Conservation (phyloP, 2,888 invertebrate species). For the Tenthredo livida region DNA sequence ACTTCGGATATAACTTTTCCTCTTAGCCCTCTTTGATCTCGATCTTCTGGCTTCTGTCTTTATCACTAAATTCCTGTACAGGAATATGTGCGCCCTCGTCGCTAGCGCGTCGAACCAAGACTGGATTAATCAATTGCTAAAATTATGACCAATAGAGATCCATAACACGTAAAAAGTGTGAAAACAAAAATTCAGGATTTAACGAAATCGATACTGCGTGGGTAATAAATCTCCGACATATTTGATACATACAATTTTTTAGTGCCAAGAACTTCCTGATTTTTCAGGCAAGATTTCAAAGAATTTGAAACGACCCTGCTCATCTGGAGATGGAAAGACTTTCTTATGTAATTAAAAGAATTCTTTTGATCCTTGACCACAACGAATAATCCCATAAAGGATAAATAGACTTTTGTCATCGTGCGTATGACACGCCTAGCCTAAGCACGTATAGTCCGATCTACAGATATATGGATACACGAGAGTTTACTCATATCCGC, state of each 20-base stretch:
- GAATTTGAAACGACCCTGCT: not conserved
- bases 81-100: not conserved
- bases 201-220: not conserved
- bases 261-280: not conserved
- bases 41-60: conserved; percentile 9
- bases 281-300: not conserved
- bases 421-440: not conserved
- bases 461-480: not conserved
- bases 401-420: conserved; percentile 5
- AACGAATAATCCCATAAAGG: not conserved
- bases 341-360: not conserved
- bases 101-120: not conserved
- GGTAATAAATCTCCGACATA: not conserved
- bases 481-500: not conserved
- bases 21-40: conserved; percentile 25
- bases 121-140: not conserved
- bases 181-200: not conserved
- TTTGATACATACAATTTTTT: not conserved
- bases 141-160: not conserved
- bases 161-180: not conserved
- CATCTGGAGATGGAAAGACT: not conserved
- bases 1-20: not conserved
- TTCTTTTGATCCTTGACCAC: not conserved
- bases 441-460: not conserved
- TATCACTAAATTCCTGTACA: not conserved